These are phyloP conservation scores for Diprion similis DNA, from an alignment of 1,140 invertebrate genomes.

Conservation along the genomic window DNA sequence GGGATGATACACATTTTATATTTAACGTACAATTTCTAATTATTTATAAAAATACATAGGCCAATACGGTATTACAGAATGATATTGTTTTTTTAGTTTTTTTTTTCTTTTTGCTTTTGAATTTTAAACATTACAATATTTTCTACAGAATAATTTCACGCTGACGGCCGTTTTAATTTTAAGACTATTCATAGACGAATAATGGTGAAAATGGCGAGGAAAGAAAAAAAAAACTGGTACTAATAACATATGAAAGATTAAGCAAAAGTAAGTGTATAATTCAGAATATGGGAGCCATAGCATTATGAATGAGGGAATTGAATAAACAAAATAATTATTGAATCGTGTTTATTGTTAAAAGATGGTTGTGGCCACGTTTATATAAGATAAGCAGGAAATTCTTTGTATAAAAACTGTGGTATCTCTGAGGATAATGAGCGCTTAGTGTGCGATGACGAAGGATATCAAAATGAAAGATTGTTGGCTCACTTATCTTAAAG, in stretches of 20 bases:
- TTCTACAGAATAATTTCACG: background rate
- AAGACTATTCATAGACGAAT: background rate
- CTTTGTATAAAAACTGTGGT: conserved; percentile 48
- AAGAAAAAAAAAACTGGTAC: background rate
- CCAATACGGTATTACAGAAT: conserved; percentile 30
- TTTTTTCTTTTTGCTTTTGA: background rate
- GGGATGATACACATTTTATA: conserved; percentile 34
- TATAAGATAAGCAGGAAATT: conserved; percentile 41
- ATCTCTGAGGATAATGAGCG: conserved; percentile 34
- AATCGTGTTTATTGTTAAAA: conserved; percentile 44
- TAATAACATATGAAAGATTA: background rate
- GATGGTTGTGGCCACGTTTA: conserved; percentile 15
- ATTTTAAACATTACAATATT: background rate
- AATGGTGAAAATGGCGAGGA: background rate
- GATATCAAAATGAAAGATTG: conserved; percentile 33
- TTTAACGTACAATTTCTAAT: conserved; percentile 40
- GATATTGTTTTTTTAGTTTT: too few relatives aligned
- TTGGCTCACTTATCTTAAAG: conserved; percentile 42
- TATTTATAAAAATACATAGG: conserved; percentile 46
- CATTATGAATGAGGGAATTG: conserved; percentile 24
- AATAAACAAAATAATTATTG: conserved; percentile 41
- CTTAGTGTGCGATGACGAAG: conserved; percentile 27
- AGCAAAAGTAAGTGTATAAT: background rate
- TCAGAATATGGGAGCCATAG: background rate
- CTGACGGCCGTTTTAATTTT: background rate